Evolutionary conservation across 2,113 vertebrate species (phyloP).

Genomic region (Excalfactoria chinensis): DNA sequence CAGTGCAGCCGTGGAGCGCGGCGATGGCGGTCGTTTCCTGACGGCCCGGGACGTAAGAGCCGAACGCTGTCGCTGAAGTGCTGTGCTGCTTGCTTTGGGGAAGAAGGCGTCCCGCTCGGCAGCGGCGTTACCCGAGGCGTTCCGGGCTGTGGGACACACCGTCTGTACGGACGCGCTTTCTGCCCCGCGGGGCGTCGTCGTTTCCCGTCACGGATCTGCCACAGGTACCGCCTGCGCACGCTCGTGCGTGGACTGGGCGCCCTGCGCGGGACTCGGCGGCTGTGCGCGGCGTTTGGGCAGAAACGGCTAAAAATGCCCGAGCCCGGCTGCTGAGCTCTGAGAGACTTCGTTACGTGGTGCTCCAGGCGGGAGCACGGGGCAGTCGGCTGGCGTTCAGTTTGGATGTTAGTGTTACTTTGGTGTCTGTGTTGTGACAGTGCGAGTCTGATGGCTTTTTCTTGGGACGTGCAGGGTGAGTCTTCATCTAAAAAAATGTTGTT

Average conservation of each 20-base stretch:
- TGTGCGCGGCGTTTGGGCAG: too few relatives aligned
- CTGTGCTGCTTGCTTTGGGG: rapidly evolving
- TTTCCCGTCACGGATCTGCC: rapidly evolving
- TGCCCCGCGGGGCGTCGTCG: neutral
- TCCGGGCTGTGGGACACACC: neutral
- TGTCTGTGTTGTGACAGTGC: neutral
- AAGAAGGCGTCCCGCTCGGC: rapidly evolving
- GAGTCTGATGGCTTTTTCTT: neutral
- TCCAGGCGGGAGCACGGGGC: rapidly evolving
- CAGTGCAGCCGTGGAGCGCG: too few relatives aligned
- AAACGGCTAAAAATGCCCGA: too few relatives aligned
- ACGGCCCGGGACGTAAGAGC: neutral
- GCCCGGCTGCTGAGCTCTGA: neutral
- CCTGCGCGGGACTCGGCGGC: rapidly evolving
- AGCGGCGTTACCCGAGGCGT: neutral
- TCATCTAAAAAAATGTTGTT: neutral
- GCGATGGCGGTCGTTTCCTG: neutral
- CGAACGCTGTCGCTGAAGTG: neutral
- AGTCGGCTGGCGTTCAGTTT: neutral
- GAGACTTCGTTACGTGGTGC: rapidly evolving
- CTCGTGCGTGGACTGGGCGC: neutral
- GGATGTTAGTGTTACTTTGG: too few relatives aligned
- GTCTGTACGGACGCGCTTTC: neutral
- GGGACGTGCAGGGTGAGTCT: neutral
- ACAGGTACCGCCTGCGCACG: rapidly evolving